Base-by-base conservation (phyloP, 2,113 vertebrate genomes). In the Empidonax traillii region DNA sequence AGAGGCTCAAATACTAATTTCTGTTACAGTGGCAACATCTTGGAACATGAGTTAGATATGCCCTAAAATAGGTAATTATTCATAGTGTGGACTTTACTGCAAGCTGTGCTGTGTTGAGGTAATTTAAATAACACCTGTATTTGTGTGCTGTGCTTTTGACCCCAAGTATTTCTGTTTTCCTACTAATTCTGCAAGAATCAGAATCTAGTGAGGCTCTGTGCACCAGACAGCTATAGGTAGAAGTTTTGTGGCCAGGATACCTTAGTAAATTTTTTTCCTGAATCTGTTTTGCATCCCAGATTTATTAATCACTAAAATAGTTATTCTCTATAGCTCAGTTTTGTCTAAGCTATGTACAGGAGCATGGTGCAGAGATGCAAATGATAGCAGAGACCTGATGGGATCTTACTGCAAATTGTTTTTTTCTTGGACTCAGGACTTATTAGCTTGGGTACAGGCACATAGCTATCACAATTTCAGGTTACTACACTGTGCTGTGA, bases 21-120 rank as follows among this genome's bases (percentile, higher is more conserved):
- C 77, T 87, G 30, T 90, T 92, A 69, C 80, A 81, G 74, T 88
- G 89, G 44, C 86, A 95, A 62, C 91, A 94, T 89, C 92, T 95
- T 66, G 85, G 90, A 82, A 43, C 28, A 76, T 83, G 87, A 93
- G 61, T 93, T 93, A 94, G 65, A 59, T 95, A 79, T 71, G 52
- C 90, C 73, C 83, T 89, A 95, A 96, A 96, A 93, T 96, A 96
- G 92, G 93, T 97, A 96, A 88, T 91, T 93, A 80, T 59, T 92
- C 72, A 59, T 83, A 92, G 90, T 62, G 74, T 93, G 72, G 51
- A 75, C n/a, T 78, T 92, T 87, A 65, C 75, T 91, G 81, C 89
- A 80, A 91, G 89, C 44, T 90, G 43, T 90, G 71, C 86, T 94
- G 96, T 94, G 95, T 33, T 95, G 83, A 93, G 93, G 92, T 92